These are phyloP conservation scores for Acyrthosiphon pisum DNA, from an alignment of 1,140 invertebrate genomes.

Conservation along the genomic window DNA sequence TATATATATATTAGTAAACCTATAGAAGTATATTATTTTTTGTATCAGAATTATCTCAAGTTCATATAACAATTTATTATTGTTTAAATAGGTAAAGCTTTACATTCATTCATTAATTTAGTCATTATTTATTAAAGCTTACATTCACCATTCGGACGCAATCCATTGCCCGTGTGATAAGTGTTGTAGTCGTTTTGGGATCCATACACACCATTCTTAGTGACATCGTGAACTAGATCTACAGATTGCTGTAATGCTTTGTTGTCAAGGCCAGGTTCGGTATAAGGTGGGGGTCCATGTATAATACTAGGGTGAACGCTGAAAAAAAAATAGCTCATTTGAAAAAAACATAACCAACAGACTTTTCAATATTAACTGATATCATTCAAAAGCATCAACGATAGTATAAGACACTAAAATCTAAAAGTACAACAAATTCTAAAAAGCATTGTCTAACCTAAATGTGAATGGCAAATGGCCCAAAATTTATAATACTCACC, in stretches of 20 bases:
- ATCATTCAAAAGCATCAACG: background rate
- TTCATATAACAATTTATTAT: background rate
- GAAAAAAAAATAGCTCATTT: slow-evolving; percentile 57
- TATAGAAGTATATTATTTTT: background rate
- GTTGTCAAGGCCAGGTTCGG: slow-evolving; percentile 84
- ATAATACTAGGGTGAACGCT: slow-evolving; percentile 78
- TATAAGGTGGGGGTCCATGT: slow-evolving; percentile 83
- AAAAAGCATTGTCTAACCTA: slow-evolving; percentile 28
- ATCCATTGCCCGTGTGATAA: slow-evolving; percentile 62
- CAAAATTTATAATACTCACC: slow-evolving; percentile 49
- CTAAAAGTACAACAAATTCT: background rate
- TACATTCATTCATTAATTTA: too few species aligned
- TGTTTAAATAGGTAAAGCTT: background rate
- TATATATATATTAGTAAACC: background rate
- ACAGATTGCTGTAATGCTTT: slow-evolving; percentile 87
- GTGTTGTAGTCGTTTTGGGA: slow-evolving; percentile 80
- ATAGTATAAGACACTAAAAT: background rate
- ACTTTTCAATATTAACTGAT: slow-evolving; percentile 8
- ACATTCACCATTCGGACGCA: slow-evolving; percentile 67
- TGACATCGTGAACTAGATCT: slow-evolving; percentile 81
- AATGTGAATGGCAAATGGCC: background rate
- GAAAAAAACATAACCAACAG: background rate
- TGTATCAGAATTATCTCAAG: background rate
- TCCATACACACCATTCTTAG: slow-evolving; percentile 81
- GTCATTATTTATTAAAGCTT: slow-evolving; percentile 49